Base-by-base conservation (phyloP, 2,113 vertebrate species). In the Macaca mulatta region DNA sequence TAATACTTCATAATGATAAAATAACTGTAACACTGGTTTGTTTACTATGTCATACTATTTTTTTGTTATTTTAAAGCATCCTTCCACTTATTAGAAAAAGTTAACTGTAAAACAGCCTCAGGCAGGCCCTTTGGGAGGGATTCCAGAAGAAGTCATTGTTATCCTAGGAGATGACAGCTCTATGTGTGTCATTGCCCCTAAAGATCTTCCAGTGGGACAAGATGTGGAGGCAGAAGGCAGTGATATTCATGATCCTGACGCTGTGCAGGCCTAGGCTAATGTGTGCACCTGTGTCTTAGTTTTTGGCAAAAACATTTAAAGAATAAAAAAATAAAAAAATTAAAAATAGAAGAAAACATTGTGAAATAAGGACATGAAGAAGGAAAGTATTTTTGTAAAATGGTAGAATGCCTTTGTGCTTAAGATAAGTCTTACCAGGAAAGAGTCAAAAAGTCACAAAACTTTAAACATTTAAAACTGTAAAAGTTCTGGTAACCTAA, bases 131-230 rank as follows among this genome's bases (percentile, higher is more conserved):
- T 78, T 27, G 1, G 16, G 43, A 78, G 27, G 27, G 4, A 2
- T 69, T 78, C 75, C 16, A 78, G 75, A 77, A 77, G 74, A 78
- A 48, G 43, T 14, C 16, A 17, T 9, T 18, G 13, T 32, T 78
- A 48, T 48, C 45, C 13, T 17, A 17, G 40, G 25, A 17, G 25
- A 77, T 77, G 74, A 45, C 25, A 32, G 75, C 43, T 32, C 43
- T 12, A 14, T 17, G 8, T 1, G 1, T 9, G 27, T 9, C 2
- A 78, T 5, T 0, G 43, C 3, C 27, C 43, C 16, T 5, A 7
- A 77, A 48, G 16, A 18, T 8, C 27, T 48, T 48, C 75, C 27
- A 30, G 43, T 78, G 43, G 22, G 14, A 30, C 40, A 43, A 43
- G 72, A 75, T 14, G 40, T 75, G 40, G 40, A 43, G 72, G 23